Base-by-base conservation (phyloP, 2,888 invertebrate genomes). In the Eledone cirrhosa region DNA sequence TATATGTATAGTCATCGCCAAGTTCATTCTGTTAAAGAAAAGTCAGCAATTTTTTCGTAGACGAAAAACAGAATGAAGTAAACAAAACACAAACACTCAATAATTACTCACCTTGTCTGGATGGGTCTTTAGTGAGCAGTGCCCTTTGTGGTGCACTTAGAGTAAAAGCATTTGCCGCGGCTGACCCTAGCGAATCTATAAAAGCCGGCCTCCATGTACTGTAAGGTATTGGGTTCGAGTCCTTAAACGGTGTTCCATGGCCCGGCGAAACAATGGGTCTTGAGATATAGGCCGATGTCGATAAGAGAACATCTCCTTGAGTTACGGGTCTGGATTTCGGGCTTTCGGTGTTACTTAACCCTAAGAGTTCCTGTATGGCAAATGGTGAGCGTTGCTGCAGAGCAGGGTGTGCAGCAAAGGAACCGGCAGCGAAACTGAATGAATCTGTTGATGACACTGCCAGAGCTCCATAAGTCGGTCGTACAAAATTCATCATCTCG, bases 171-270 rank as follows among this genome's bases (percentile, higher is more conserved):
- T 67, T 67, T 22, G 67, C 67, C 8, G 67, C 67, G 22, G 67
- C 67, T 67, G 67, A 67, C 67, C 67, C 67, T 22, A 67, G 67
- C 27, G 67, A 67, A 33, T 67, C 67, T 29, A 67, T 31, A 29
- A 67, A 67, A 29, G 67, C 33, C 33, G 67, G 67, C 67, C 67
- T 67, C 67, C 67, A 67, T 27, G 67, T 67, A 67, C 67, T 67
- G 67, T 67, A 67, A 19, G 67, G 67, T 67, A 67, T 67, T 22
- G 67, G 67, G 67, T 67, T 67, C 7, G 67, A 19, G 67, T 67
- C 67, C 24, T 67, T 67, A 29, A 67, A 67, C 67, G 67, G 67
- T 11, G 67, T 67, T 22, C 67, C 24, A 33, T 67, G 67, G 16
- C 67, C 67, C 31, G 67, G 67, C 31, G 29, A 29, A 19, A 29